A percentile compares a stretch with the other conserved stretches of the same genome.
These are phyloP conservation scores for Agrochola circellaris DNA, from an alignment of 2,888 invertebrate genomes.

Conservation along the genomic window DNA sequence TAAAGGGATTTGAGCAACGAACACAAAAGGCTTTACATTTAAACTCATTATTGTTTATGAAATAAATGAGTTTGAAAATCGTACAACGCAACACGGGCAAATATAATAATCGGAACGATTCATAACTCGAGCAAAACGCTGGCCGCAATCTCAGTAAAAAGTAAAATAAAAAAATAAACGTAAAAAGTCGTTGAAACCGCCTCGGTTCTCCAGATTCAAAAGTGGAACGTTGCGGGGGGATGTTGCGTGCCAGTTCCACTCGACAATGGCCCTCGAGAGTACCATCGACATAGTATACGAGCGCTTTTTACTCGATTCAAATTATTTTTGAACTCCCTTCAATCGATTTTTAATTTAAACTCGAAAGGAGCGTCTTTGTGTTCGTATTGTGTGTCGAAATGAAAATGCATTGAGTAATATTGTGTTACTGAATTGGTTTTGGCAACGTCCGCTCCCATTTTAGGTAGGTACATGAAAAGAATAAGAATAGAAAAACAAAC, in stretches of 20 bases:
- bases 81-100: constrained; percentile 51
- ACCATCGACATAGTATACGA: constrained; percentile 66
- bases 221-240: constrained; percentile 69
- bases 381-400: constrained; percentile 24
- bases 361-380: constrained; percentile 20
- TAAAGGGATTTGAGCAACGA: constrained; percentile 28
- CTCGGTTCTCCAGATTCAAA: constrained; percentile 72
- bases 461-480: constrained; percentile 16
- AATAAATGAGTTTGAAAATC: constrained; percentile 46
- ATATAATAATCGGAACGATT: constrained; percentile 61
- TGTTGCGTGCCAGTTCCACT: constrained; percentile 76
- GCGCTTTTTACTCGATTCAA: constrained; percentile 53
- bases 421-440: constrained; percentile 6
- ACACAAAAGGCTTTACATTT: constrained; percentile 38
- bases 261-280: constrained; percentile 71
- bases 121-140: constrained; percentile 58
- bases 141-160: constrained; percentile 61
- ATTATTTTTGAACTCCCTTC: constrained; percentile 53
- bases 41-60: constrained; percentile 40
- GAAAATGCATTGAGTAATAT: constrained; percentile 26
- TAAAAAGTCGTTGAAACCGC: constrained; percentile 66
- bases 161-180: constrained; percentile 65
- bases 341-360: constrained; percentile 48
- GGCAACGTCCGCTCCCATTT: background rate
- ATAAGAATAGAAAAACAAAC: background rate